These are phyloP conservation scores for Cynoglossus semilaevis DNA, from an alignment of 2,113 vertebrate genomes.

Conservation along the genomic window DNA sequence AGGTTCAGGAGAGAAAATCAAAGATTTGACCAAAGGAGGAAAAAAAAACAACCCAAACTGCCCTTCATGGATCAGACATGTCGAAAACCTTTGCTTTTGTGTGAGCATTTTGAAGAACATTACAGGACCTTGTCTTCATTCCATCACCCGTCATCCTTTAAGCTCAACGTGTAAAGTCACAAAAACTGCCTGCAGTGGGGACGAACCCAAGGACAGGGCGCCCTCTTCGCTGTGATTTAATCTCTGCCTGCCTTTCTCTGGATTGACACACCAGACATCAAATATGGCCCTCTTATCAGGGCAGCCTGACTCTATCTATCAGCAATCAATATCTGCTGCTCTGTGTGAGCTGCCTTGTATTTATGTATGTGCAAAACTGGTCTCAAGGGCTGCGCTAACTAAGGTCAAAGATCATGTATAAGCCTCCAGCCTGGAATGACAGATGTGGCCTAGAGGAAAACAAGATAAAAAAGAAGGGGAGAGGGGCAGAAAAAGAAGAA, in stretches of 20 bases:
- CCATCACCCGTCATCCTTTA: conserved; percentile 62
- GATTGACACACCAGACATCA: conserved; percentile 68
- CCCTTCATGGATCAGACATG: neutral
- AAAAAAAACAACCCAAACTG: too few species aligned
- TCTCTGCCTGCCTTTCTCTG: conserved; percentile 57
- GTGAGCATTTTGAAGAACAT: conserved; percentile 31
- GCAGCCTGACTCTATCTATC: conserved; percentile 58
- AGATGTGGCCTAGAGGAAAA: conserved; percentile 60
- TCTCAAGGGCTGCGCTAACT: conserved; percentile 60
- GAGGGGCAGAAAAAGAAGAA: neutral
- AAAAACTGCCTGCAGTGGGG: conserved; percentile 58
- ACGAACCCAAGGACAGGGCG: conserved; percentile 67
- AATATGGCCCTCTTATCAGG: conserved; percentile 73
- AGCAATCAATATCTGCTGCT: conserved; percentile 66
- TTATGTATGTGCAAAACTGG: conserved; percentile 47
- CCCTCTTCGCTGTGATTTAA: conserved; percentile 72
- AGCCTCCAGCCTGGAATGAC: conserved; percentile 66
- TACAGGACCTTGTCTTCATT: conserved; percentile 57
- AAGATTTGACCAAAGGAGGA: too few species aligned
- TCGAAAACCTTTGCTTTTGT: conserved; percentile 21
- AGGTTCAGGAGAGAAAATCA: too few species aligned
- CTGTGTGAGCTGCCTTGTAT: conserved; percentile 29
- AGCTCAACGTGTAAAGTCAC: conserved; percentile 62
- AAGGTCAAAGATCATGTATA: conserved; percentile 69
- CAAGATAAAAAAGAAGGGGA: conserved; percentile 51